Percentiles rank a stretch among this genome's conserved stretches.
phyloP scores from a whole-genome alignment of 1,140 invertebrate species.

The Nebria ingens region DNA sequence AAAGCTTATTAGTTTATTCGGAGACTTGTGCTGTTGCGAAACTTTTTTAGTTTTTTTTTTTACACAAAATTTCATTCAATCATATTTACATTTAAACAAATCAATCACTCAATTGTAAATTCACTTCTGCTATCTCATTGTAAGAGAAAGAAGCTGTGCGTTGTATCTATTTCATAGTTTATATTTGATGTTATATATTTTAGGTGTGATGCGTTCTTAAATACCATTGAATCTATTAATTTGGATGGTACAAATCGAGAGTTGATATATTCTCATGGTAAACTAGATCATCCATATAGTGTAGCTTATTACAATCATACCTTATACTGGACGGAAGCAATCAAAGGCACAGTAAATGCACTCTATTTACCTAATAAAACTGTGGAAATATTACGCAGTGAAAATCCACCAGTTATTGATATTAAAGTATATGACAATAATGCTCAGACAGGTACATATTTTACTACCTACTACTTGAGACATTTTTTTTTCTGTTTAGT shows the following conservation, averaged over 20 bases:
- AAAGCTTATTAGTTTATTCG: neutral
- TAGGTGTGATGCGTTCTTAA: constrained; percentile 56
- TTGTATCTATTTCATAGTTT: too few species aligned
- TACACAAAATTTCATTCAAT: neutral
- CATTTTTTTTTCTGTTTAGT: too few species aligned
- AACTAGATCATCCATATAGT: constrained; percentile 58
- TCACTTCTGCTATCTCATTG: too few species aligned
- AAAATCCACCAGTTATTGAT: constrained; percentile 50
- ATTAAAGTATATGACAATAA: constrained; percentile 47
- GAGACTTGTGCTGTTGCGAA: neutral
- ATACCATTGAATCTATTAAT: constrained; percentile 64
- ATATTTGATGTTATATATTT: too few species aligned
- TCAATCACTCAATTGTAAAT: too few species aligned
- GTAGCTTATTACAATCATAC: constrained; percentile 50
- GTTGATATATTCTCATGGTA: constrained; percentile 40
- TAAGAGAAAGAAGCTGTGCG: too few species aligned
- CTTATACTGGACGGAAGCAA: constrained; percentile 64
- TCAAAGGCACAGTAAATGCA: constrained; percentile 44
- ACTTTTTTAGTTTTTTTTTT: neutral
- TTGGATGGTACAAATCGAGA: constrained; percentile 58
- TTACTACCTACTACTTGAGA: too few species aligned
- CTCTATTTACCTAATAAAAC: constrained; percentile 34
- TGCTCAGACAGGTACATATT: constrained; percentile 28
- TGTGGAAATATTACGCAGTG: constrained; percentile 34
- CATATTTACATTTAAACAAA: too few species aligned